A percentile compares a stretch with the other conserved stretches of the same genome.
phyloP scores from a whole-genome alignment of 2,888 invertebrate species.

The Petrophora chlorosata region DNA sequence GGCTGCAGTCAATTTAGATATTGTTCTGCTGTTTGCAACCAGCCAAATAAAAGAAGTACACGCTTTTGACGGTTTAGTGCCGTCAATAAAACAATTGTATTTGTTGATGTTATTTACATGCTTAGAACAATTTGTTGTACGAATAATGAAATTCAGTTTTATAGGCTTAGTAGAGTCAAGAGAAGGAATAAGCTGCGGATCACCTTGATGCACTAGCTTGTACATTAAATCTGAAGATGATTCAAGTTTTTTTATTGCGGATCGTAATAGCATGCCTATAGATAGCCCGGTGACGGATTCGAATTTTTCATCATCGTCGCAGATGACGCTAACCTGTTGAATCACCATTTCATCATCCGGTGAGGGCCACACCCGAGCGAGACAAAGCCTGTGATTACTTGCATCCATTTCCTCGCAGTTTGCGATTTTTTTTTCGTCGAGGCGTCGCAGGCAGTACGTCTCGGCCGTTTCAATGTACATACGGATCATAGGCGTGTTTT shows the following conservation, averaged over 20 bases:
- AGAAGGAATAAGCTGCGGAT: constrained; percentile 59
- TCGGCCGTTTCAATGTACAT: constrained; percentile 67
- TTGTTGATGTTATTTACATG: constrained; percentile 41
- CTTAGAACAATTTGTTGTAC: constrained; percentile 63
- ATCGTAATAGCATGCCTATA: constrained; percentile 45
- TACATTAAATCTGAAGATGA: constrained; percentile 43
- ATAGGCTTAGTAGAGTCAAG: constrained; percentile 55
- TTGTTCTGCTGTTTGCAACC: constrained; percentile 48
- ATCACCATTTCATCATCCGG: constrained; percentile 61
- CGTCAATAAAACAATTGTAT: constrained; percentile 51
- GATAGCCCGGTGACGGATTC: constrained; percentile 56
- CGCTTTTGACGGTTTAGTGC: constrained; percentile 41
- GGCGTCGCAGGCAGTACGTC: constrained; percentile 60
- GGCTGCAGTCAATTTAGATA: constrained; percentile 44
- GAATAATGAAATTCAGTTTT: constrained; percentile 55
- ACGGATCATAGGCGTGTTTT: constrained; percentile 48
- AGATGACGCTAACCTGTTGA: constrained; percentile 53
- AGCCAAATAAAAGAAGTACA: constrained; percentile 60
- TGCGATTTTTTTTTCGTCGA: constrained; percentile 43
- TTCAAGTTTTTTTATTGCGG: constrained; percentile 57
- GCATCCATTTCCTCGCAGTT: constrained; percentile 67
- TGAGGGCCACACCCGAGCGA: constrained; percentile 63
- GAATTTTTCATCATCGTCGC: constrained; percentile 61
- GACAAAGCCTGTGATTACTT: constrained; percentile 57
- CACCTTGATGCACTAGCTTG: constrained; percentile 60